These are phyloP conservation scores for Clistopyga incitator DNA, from an alignment of 2,888 invertebrate species.

Conservation along the genomic window DNA sequence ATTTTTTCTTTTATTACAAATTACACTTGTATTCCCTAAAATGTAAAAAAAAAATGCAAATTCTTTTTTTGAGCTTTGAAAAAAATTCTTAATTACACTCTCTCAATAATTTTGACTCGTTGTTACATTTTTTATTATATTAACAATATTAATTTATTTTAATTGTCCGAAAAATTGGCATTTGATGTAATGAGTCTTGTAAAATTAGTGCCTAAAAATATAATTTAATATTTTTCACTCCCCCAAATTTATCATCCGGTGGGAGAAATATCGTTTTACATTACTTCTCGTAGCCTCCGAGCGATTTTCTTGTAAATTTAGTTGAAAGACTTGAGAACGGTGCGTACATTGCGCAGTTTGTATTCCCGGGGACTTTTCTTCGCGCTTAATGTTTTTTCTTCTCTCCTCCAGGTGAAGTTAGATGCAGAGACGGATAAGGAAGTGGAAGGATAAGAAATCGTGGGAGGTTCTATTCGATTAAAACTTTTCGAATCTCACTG, in stretches of 20 bases:
- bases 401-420: conserved; percentile 18
- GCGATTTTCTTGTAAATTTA: conserved; percentile 5
- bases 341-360: background rate
- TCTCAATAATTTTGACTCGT: too few species aligned
- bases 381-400: conserved; percentile 23
- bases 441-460: conserved; percentile 35
- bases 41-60: too few species aligned
- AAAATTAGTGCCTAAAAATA: background rate
- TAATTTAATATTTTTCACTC: background rate
- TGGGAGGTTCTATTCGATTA: conserved; percentile 55
- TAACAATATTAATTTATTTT: background rate
- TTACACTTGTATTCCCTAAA: background rate
- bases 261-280: conserved; percentile 4
- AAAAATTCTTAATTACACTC: background rate
- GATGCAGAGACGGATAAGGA: conserved; percentile 7
- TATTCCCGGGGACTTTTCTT: background rate
- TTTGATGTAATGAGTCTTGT: conserved; percentile 13
- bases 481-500: conserved; percentile 59
- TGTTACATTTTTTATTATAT: background rate
- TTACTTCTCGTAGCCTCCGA: background rate
- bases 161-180: background rate
- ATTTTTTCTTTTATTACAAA: background rate
- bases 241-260: conserved; percentile 8
- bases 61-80: background rate
- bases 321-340: conserved; percentile 8